Conservation (phyloP, 1,140 invertebrate genomes). For the Drosophila kikkawai region DNA sequence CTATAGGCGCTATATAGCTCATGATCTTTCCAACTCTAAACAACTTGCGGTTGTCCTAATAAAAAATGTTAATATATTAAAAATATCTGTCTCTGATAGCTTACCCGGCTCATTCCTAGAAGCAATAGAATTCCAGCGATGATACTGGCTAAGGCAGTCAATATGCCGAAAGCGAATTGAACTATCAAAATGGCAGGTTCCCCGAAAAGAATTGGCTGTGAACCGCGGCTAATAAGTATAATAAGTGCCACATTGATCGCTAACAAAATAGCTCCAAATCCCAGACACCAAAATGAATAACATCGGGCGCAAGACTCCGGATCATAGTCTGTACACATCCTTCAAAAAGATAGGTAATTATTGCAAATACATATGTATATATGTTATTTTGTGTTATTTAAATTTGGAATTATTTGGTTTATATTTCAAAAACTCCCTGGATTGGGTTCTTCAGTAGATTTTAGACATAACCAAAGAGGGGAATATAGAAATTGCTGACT, state of each 20-base stretch:
- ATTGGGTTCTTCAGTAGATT: background rate
- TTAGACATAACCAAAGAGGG: background rate
- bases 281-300: background rate
- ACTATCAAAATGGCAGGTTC: background rate
- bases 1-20: background rate
- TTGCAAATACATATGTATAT: background rate
- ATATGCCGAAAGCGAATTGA: background rate
- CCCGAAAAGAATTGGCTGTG: too few species aligned
- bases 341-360: background rate
- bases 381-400: background rate
- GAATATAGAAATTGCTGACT: background rate
- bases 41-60: background rate
- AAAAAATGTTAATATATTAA: background rate
- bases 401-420: background rate
- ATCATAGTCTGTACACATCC: background rate
- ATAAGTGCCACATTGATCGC: background rate
- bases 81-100: background rate
- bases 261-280: background rate
- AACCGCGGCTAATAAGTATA: background rate
- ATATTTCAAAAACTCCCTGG: conserved; percentile 4
- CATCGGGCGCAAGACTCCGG: background rate
- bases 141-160: background rate
- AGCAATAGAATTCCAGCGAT: background rate
- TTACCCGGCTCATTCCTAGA: background rate
- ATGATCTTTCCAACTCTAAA: background rate